These are phyloP conservation scores for Drosophila borealis DNA, from an alignment of 2,888 invertebrate genomes.

Conservation along the genomic window DNA sequence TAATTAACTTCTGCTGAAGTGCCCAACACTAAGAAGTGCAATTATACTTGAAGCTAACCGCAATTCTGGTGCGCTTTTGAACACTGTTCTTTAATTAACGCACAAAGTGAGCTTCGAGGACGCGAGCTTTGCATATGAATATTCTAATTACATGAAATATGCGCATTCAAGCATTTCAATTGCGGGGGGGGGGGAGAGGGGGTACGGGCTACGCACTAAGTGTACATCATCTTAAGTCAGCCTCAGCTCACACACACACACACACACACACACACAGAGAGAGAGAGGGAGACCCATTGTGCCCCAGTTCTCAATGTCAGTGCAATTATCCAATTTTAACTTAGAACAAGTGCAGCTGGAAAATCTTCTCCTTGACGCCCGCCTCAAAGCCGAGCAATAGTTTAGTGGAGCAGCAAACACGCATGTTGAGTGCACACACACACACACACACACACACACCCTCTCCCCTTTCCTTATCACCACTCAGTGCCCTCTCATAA, in stretches of 20 bases:
- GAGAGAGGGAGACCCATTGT: neutral
- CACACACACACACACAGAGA: no score
- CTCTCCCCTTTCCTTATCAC: neutral
- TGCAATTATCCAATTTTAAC: conserved; percentile 61
- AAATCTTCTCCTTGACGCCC: neutral
- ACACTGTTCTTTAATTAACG: conserved; percentile 5
- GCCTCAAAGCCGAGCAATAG: conserved; percentile 28
- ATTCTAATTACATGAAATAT: conserved; percentile 33
- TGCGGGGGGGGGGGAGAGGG: neutral
- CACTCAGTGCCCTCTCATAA: conserved; percentile 1
- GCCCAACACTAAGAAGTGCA: no score
- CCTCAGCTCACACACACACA: no score
- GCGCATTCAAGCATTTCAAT: conserved; percentile 6
- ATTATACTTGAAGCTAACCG: conserved; percentile 7
- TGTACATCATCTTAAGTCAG: neutral
- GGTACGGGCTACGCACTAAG: neutral
- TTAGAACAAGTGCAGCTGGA: conserved; percentile 25
- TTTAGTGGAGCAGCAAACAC: conserved; percentile 57
- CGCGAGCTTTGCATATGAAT: conserved; percentile 20
- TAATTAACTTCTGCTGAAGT: neutral
- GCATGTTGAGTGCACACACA: neutral
- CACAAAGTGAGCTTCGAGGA: conserved; percentile 19
- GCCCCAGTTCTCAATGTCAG: conserved; percentile 37
- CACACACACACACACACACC: no score
- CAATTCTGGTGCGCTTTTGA: conserved; percentile 1